Percentiles rank a stretch among this genome's conserved stretches.
Conservation (phyloP, 2,797 vertebrate species). For the Masticophis lateralis region DNA sequence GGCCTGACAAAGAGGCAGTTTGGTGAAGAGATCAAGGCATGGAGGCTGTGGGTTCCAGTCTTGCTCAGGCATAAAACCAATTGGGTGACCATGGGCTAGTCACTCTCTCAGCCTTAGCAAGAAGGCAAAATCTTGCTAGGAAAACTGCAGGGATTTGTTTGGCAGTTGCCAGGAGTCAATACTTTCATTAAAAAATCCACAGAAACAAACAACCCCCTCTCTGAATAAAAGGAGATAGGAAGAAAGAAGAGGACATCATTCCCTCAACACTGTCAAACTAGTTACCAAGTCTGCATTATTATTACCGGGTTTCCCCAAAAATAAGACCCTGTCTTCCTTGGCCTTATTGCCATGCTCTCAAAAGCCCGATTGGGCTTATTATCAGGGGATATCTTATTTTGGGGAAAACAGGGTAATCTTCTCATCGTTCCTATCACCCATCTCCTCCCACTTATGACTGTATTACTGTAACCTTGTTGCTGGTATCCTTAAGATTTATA, state of each 20-base stretch:
- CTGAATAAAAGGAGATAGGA: neutral
- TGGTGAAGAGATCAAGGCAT: neutral
- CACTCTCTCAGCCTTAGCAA: neutral
- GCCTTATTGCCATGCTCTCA: too few relatives aligned
- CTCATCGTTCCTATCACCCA: too few relatives aligned
- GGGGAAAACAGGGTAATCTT: too few relatives aligned
- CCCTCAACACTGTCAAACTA: neutral
- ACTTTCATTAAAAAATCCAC: neutral
- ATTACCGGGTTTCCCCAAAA: too few relatives aligned
- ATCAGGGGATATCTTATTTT: too few relatives aligned
- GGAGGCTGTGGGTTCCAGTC: neutral
- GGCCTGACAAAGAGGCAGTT: neutral
- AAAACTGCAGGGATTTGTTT: neutral
- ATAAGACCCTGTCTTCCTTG: too few relatives aligned
- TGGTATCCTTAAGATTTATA: too few relatives aligned
- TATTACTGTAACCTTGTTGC: too few relatives aligned
- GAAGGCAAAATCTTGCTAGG: neutral
- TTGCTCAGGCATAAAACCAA: neutral
- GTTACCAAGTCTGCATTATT: too few relatives aligned
- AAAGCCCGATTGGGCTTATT: too few relatives aligned
- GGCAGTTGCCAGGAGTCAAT: neutral
- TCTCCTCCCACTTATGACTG: too few relatives aligned
- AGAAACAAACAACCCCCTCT: neutral
- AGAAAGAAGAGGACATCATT: neutral
- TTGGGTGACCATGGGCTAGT: neutral